Base-by-base conservation (phyloP, 1,140 invertebrate genomes). In the Tribolium madens region DNA sequence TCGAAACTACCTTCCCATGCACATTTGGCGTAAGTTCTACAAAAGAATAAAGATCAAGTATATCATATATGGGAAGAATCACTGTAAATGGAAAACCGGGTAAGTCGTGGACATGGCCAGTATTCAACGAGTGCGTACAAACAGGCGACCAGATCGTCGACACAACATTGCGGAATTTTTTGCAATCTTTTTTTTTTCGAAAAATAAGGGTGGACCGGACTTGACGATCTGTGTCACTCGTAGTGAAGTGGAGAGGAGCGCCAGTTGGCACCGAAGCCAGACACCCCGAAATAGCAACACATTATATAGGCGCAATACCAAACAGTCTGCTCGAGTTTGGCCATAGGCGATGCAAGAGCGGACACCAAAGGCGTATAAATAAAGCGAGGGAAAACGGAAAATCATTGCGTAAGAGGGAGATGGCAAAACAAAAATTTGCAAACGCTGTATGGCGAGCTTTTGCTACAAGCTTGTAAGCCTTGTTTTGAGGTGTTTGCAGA, bases 11-110 rank as follows among this genome's bases (percentile, higher is more conserved):
- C 79, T 83, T 83, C 83, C 83, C 83, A 79, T 78, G 79, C 80
- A 82, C 81, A 81, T 84, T 83, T 83, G 81, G 82, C 79, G 81
- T 81, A 78, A 80, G 78, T 84, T 80, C 83, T 85, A 84, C 84
- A 84, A 83, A 83, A 85, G 84, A 86, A 86, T 86, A 86, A 86
- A 84, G 84, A 86, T 85, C 84, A 83, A 86, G 84, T 85, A 86
- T 84, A 86, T 85, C 85, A 85, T 86, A 85, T 86, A 86, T 86
- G 85, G 84, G 79, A 82, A 84, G 83, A 85, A 85, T 86, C 85
- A 86, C 85, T 86, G 85, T 86, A 86, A 86, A 86, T 86, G 85
- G 85, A 84, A 84, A 86, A 86, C 80, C 85, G 84, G 84, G 85
- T 84, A 84, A 85, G 76, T 77, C 76, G 79, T 81, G 81, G 81